Percentiles rank a stretch among this genome's conserved stretches.
Evolutionary conservation across 2,797 vertebrate species (phyloP).

Genomic region (Babyrousa celebensis): DNA sequence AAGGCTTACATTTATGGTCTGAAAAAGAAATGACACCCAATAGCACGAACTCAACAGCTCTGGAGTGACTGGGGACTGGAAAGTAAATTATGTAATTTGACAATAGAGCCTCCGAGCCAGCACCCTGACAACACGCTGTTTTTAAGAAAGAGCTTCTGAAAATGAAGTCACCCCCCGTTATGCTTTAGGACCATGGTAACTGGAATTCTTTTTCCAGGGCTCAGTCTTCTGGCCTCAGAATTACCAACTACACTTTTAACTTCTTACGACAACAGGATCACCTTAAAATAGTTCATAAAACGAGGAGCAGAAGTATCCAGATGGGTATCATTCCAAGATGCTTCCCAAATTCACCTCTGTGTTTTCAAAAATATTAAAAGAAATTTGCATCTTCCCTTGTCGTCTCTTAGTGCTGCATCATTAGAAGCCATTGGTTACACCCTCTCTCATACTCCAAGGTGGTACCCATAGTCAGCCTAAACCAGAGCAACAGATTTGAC

Average conservation of each 20-base stretch:
- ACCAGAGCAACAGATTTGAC: too few relatives aligned
- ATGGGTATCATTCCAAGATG: neutral
- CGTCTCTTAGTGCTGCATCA: neutral
- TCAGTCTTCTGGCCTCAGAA: neutral
- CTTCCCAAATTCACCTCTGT: neutral
- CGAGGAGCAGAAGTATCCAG: neutral
- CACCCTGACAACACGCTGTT: neutral
- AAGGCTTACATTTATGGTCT: conserved; percentile 84
- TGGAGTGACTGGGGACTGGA: neutral
- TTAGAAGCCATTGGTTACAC: neutral
- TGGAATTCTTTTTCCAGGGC: neutral
- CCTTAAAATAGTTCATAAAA: neutral
- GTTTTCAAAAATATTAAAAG: neutral
- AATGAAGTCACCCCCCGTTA: neutral
- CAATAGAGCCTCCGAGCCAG: neutral
- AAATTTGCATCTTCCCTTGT: neutral
- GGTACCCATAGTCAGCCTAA: neutral
- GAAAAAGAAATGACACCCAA: conserved; percentile 60
- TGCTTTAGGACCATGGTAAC: neutral
- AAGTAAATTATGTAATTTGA: neutral
- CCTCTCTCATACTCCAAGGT: neutral
- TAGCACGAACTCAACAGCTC: neutral
- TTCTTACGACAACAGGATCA: neutral
- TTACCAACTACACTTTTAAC: neutral
- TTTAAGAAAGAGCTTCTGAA: neutral